Conservation (phyloP, 2,888 invertebrate genomes). For the Cephus pulcher region DNA sequence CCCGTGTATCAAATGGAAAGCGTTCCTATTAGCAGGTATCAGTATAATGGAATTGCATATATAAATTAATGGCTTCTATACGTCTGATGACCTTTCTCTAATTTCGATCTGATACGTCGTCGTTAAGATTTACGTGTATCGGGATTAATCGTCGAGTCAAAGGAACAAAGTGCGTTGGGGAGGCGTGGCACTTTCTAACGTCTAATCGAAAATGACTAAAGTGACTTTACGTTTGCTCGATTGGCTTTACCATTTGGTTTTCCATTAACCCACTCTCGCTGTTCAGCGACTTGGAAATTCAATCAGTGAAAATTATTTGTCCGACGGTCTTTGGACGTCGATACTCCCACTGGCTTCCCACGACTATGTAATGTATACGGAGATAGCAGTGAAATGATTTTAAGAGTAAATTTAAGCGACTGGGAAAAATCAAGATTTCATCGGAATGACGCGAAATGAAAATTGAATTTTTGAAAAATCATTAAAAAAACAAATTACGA, state of each 20-base stretch:
- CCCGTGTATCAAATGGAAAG: background rate
- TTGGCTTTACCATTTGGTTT: background rate
- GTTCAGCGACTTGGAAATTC: background rate
- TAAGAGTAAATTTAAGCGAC: no score
- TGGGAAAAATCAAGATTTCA: no score
- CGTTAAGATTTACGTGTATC: background rate
- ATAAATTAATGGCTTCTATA: background rate
- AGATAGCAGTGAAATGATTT: background rate
- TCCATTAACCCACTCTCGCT: background rate
- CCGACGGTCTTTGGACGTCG: background rate
- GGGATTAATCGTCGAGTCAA: background rate
- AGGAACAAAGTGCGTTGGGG: background rate
- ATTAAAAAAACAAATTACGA: background rate
- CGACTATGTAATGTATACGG: background rate
- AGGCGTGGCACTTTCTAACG: background rate
- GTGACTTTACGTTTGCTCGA: background rate
- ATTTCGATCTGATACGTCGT: background rate
- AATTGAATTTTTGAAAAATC: background rate
- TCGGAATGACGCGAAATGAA: no score
- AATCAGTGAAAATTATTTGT: background rate
- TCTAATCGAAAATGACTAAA: background rate
- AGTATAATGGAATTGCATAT: background rate
- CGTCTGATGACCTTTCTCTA: background rate
- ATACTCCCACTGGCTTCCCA: background rate
- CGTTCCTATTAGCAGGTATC: background rate